phyloP scores from a whole-genome alignment of 2,113 vertebrate species.

The Oncorhynchus gorbuscha region DNA sequence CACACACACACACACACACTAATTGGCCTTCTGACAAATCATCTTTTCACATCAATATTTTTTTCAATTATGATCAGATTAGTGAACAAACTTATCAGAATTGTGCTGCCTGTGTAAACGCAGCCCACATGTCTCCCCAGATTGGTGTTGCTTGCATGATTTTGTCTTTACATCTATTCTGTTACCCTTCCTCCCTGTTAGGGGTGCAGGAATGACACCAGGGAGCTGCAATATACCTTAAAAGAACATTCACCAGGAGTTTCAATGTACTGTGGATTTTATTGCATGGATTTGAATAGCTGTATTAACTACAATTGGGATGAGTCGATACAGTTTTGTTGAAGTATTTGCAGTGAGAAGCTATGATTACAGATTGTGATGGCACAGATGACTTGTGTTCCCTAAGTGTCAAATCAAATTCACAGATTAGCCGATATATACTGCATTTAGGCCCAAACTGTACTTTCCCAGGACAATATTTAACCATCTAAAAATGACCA shows the following conservation, averaged over 20 bases:
- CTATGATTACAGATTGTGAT: conserved; percentile 55
- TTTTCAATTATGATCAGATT: too few relatives aligned
- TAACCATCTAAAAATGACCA: neutral
- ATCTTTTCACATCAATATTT: too few relatives aligned
- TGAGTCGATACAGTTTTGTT: conserved; percentile 50
- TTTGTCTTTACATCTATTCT: too few relatives aligned
- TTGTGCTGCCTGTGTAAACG: too few relatives aligned
- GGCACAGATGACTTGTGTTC: conserved; percentile 41
- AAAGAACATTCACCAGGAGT: conserved; percentile 8
- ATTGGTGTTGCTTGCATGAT: too few relatives aligned
- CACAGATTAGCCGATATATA: conserved; percentile 47
- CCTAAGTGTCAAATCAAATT: neutral
- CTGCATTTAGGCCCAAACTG: conserved; percentile 51
- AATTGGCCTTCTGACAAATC: too few relatives aligned
- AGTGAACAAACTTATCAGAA: too few relatives aligned
- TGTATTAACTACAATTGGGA: conserved; percentile 48
- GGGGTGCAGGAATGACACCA: too few relatives aligned
- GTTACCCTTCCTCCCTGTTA: too few relatives aligned
- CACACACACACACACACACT: too few relatives aligned
- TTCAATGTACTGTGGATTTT: conserved; percentile 62
- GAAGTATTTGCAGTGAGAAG: conserved; percentile 37
- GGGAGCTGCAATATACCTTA: too few relatives aligned
- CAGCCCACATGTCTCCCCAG: too few relatives aligned
- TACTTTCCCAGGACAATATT: neutral
- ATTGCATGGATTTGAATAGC: conserved; percentile 74